Base-by-base conservation (phyloP, 2,113 vertebrate species). In the Eudyptes chrysolophus region DNA sequence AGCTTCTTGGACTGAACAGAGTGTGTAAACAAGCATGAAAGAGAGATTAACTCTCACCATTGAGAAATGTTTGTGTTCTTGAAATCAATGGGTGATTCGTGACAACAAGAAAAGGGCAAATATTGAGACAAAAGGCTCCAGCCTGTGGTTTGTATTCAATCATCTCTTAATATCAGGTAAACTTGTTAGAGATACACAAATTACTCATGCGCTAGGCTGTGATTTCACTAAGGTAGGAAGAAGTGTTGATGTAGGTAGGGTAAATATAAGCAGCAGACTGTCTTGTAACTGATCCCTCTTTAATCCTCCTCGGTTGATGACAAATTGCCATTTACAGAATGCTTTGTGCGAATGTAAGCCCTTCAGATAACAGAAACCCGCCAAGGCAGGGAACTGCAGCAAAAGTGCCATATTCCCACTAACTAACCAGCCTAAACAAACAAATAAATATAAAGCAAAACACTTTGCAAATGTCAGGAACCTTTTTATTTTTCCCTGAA, bases 21-120 rank as follows among this genome's bases (percentile, higher is more conserved):
- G 92, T 97, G 90, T 92, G 97, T 97, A 98, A 98, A 98, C 96
- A 98, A 97, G 94, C 96, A 97, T 96, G 96, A 98, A 98, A 98
- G 96, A 93, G 94, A 96, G 95, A 98, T 98, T 98, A 98, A 85
- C 82, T 94, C 97, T 96, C 92, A 91, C 90, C 93, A 92, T 64
- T 2, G 7, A 96, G 84, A 95, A 92, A 92, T 95, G 65, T 97
- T 97, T 94, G 96, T 80, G 80, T 90, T 97, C 94, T 97, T 24
- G 7, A 97, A 98, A 98, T 97, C 96, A 97, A 97, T 96, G 88
- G 62, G 69, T 97, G 97, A 98, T 98, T 96, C 29, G 16, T 97
- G 97, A 97, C 98, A 98, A 97, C 95, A 98, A 96, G 95, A 92
- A 87, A 97, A 94, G 62, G 78, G 90, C 97, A 98, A 98, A 98